Evolutionary conservation across 2,888 invertebrate species (phyloP), one percentile per base, ranked within the genome.

Genomic region (Fabriciana adippe): DNA sequence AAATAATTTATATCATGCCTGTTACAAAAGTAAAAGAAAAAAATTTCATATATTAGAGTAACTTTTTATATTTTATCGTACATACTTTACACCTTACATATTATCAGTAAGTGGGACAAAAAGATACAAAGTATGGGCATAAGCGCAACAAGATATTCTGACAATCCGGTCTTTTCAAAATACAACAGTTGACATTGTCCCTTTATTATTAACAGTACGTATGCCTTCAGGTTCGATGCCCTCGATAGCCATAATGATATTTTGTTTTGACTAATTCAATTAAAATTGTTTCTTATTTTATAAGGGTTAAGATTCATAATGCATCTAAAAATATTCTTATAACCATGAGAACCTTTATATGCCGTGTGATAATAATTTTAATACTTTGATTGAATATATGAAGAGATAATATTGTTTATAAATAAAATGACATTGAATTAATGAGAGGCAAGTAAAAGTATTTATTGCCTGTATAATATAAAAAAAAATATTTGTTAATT

Each of bases 221-320:
- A 59, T 47, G 31, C 59, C 64, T 45, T 47, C 6, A 65, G 53
- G 59, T 53, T 65, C 65, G 56, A 53, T 65, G 65, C 53, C 56
- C 65, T 54, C 53, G 53, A 65, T 53, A 51, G 48, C 47, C 31
- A 47, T 45, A 45, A 21, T 65, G 45, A 65, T n/a, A n/a, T n/a
- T 57, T 65, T 65, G 53, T 65, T 59, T 47, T 45, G 51, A 51
- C 16, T 50, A 18, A 51, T 57, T 35, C 56, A 51, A 21, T 21
- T 31, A 51, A 31, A 64, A 21, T 21, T 51, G 51, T 45, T 41
- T 16, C 61, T 4, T 61, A 61, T 18, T 53, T 6, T 16, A 6
- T 6, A 35, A 41, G 21, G 15, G 4, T 51, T 61, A 61, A 51
- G 61, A 15, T 18, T 57, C 15, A 6, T 1, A 51, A 61, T 41